phyloP scores from a whole-genome alignment of 2,113 vertebrate species.

The Chionomys nivalis region DNA sequence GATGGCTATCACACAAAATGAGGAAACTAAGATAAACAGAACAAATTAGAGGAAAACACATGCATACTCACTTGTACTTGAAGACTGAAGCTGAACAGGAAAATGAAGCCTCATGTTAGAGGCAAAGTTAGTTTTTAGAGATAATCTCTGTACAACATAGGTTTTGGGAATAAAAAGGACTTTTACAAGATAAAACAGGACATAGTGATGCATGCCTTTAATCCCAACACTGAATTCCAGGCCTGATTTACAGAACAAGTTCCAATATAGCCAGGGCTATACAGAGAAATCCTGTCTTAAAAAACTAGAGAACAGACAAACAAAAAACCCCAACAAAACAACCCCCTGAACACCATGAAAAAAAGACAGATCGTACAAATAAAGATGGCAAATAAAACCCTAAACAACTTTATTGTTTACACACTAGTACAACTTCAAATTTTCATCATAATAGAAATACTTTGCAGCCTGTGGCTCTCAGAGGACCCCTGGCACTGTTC shows the following conservation, averaged over 20 bases:
- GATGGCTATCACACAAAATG: constrained; percentile 79
- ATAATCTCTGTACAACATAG: constrained; percentile 40
- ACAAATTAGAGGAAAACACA: constrained; percentile 73
- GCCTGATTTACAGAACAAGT: not conserved
- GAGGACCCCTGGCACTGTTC: constrained; percentile 75
- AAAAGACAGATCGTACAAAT: constrained; percentile 58
- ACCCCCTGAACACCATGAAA: not conserved
- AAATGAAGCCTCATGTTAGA: constrained; percentile 9
- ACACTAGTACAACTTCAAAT: constrained; percentile 68
- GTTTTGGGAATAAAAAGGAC: constrained; percentile 7
- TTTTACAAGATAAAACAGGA: not conserved
- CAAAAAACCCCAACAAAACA: not conserved
- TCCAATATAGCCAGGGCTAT: not conserved
- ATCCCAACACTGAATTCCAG: not conserved
- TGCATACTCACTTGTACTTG: constrained; percentile 62
- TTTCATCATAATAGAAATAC: constrained; percentile 79
- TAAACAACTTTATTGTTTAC: constrained; percentile 56
- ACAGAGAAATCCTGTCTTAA: not conserved
- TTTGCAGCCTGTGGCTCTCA: constrained; percentile 72
- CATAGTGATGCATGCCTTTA: not conserved
- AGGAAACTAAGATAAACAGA: constrained; percentile 80
- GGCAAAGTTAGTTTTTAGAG: constrained; percentile 48
- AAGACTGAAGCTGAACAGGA: constrained; percentile 61
- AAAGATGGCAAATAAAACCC: constrained; percentile 54
- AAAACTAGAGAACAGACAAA: not conserved